Conservation (phyloP, 2,113 vertebrate species). For the Poicephalus gulielmi region DNA sequence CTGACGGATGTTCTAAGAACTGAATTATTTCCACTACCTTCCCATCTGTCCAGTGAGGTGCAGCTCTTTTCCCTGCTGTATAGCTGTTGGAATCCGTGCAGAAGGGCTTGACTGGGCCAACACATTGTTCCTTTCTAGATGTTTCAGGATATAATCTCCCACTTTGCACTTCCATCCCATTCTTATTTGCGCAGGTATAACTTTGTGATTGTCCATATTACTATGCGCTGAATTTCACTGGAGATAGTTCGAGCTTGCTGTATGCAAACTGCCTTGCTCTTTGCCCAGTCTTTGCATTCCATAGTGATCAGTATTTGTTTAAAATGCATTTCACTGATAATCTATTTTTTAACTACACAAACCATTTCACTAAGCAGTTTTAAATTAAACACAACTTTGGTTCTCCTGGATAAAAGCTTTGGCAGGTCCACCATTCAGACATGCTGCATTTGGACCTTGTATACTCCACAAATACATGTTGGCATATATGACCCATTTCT, state of each 20-base stretch:
- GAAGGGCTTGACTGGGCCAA: neutral
- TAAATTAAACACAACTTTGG: neutral
- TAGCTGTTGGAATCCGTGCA: neutral
- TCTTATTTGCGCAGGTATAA: neutral
- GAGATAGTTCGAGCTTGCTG: neutral
- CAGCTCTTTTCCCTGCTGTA: neutral
- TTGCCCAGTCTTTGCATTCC: neutral
- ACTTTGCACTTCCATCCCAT: neutral
- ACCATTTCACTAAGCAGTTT: neutral
- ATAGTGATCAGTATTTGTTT: neutral
- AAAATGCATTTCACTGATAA: neutral
- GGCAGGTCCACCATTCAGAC: neutral
- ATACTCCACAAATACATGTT: neutral
- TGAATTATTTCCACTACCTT: neutral
- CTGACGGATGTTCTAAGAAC: neutral
- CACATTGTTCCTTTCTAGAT: neutral
- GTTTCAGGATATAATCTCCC: neutral
- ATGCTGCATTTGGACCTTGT: rapidly evolving
- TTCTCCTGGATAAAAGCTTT: neutral
- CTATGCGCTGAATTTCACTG: neutral
- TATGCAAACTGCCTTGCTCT: neutral
- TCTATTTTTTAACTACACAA: neutral
- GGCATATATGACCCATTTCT: neutral
- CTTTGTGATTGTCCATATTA: neutral
- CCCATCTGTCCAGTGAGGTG: rapidly evolving